Conservation (phyloP, 2,888 invertebrate genomes). For the Parthenolecanium corni region DNA sequence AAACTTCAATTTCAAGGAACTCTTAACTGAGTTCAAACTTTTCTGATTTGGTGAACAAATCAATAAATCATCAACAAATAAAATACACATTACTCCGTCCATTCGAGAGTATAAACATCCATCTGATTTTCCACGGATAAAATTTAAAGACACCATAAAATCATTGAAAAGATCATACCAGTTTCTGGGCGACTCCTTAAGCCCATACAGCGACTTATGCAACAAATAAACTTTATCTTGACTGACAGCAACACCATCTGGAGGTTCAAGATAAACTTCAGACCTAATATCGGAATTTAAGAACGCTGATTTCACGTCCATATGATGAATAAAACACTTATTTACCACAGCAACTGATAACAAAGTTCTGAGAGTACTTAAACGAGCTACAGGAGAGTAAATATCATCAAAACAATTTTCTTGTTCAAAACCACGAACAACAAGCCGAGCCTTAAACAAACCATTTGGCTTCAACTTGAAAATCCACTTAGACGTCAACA, state of each 20-base stretch:
- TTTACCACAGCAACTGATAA: conserved; percentile 30
- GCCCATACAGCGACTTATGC: conserved; percentile 33
- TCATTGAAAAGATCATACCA: conserved; percentile 33
- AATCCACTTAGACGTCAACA: too few relatives aligned
- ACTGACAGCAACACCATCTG: conserved; percentile 29
- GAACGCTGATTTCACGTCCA: conserved; percentile 32
- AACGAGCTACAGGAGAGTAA: not conserved
- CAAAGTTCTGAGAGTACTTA: not conserved
- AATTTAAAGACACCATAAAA: conserved; percentile 30
- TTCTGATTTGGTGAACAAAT: too few relatives aligned
- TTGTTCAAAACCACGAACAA: conserved; percentile 20
- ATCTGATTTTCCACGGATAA: conserved; percentile 10
- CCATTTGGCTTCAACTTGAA: too few relatives aligned
- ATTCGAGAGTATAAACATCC: not conserved
- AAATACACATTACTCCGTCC: too few relatives aligned
- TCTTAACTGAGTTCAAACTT: too few relatives aligned
- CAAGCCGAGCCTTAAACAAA: too few relatives aligned
- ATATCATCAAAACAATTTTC: not conserved
- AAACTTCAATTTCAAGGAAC: too few relatives aligned
- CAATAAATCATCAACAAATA: too few relatives aligned
- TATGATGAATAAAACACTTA: conserved; percentile 30
- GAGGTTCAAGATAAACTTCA: conserved; percentile 31
- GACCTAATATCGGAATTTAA: conserved; percentile 13
- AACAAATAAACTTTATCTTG: conserved; percentile 31
- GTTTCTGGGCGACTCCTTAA: conserved; percentile 32